Percentiles rank a stretch among this genome's conserved stretches.
phyloP scores from a whole-genome alignment of 1,140 invertebrate genomes.

The Heterodera carotae region DNA sequence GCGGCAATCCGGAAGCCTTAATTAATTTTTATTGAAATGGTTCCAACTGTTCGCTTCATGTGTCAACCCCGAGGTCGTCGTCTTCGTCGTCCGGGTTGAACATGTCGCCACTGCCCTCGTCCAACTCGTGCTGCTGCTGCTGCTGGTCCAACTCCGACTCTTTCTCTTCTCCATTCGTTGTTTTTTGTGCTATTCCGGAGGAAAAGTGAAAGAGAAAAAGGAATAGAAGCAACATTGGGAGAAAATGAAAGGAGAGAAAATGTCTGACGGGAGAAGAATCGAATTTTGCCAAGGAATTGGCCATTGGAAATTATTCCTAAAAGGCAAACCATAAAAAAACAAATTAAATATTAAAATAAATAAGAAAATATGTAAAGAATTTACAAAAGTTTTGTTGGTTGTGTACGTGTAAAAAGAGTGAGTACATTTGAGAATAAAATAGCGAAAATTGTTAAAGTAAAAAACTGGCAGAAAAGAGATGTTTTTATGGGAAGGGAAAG shows the following conservation, averaged over 20 bases:
- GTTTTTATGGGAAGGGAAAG: background rate
- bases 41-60: no score
- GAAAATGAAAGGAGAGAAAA: slow-evolving; percentile 5
- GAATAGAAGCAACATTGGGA: slow-evolving; percentile 7
- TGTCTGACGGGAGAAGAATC: no score
- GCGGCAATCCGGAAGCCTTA: background rate
- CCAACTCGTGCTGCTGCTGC: slow-evolving; percentile 20
- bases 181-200: slow-evolving; percentile 13
- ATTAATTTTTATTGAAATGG: no score
- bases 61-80: slow-evolving; percentile 27
- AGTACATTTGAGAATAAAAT: no score
- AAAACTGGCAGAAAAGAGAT: background rate
- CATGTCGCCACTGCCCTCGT: slow-evolving; percentile 23
- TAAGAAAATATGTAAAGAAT: background rate
- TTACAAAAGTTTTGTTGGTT: background rate
- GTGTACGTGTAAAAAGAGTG: no score
- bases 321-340: no score
- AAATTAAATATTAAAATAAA: no score
- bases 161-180: background rate
- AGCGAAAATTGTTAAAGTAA: no score
- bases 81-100: slow-evolving; percentile 32
- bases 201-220: slow-evolving; percentile 10
- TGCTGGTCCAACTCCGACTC: slow-evolving; percentile 7
- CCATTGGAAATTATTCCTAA: background rate
- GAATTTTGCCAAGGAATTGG: background rate